Conservation (phyloP, 64 coral and sea anemone genomes). For the Montipora cactus region DNA sequence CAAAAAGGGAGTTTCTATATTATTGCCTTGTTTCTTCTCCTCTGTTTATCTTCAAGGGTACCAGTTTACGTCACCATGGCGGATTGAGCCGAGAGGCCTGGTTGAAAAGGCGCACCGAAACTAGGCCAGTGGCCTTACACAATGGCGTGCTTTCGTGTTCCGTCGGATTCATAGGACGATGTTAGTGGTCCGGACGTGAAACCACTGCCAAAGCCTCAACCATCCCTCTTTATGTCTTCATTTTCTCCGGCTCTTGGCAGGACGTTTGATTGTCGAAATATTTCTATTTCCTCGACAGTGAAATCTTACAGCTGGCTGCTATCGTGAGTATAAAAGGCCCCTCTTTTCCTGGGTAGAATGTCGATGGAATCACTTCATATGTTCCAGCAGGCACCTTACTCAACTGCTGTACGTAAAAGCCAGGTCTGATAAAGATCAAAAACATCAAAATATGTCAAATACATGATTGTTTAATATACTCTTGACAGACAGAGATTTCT, state of each 20-base stretch:
- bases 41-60: neutral
- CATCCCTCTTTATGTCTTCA: no score
- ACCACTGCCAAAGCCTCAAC: neutral
- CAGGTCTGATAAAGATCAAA: constrained; percentile 73
- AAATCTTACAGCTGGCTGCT: constrained; percentile 76
- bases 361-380: constrained; percentile 95
- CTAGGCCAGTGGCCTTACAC: neutral
- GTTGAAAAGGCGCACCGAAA: no score
- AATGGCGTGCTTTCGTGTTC: no score
- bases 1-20: no score
- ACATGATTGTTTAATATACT: no score
- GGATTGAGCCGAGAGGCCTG: no score
- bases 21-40: no score
- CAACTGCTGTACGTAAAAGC: constrained; percentile 92
- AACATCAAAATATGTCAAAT: neutral
- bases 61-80: no score
- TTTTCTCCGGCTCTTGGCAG: neutral
- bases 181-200: no score
- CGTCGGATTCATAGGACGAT: no score
- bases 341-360: constrained; percentile 86
- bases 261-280: no score
- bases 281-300: constrained; percentile 52
- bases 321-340: constrained; percentile 93
- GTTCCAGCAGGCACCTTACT: constrained; percentile 89
- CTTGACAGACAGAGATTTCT: no score